Evolutionary conservation across 2,113 vertebrate species (phyloP).

Genomic region (Eublepharis macularius): DNA sequence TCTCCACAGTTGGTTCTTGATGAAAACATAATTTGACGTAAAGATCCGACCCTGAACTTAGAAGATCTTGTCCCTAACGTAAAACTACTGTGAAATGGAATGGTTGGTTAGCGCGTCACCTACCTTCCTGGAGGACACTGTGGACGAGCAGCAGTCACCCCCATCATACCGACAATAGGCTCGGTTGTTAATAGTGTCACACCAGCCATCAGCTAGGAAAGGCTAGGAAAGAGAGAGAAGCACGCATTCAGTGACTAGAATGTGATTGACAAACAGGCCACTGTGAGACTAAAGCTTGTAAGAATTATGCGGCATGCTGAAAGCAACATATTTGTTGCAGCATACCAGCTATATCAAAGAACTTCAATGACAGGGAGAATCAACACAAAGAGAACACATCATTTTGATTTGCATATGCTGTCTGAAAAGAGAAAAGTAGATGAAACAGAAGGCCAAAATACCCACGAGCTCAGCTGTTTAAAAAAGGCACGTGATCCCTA

Average conservation of each 20-base stretch:
- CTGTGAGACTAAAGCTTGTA: not conserved
- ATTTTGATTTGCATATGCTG: not conserved
- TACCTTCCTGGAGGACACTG: constrained; percentile 94
- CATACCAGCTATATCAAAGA: not conserved
- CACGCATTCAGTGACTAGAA: not conserved
- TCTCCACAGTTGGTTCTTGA: too few species aligned
- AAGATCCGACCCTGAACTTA: not conserved
- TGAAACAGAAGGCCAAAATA: not conserved
- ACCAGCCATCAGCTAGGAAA: constrained; percentile 96
- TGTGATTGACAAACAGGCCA: not conserved
- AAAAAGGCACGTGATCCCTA: not conserved
- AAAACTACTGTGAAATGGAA: not conserved
- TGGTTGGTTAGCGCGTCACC: not conserved
- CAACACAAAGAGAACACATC: not conserved
- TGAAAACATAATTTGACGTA: not conserved
- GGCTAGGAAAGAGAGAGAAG: constrained; percentile 76
- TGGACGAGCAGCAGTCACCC: constrained; percentile 97
- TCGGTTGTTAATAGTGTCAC: constrained; percentile 96
- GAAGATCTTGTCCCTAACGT: not conserved
- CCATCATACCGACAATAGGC: constrained; percentile 96
- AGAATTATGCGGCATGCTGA: not conserved
- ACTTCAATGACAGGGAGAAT: not conserved
- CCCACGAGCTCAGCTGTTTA: not conserved
- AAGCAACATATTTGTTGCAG: not conserved
- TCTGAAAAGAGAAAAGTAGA: not conserved